Percentiles rank a stretch among this genome's conserved stretches.
Conservation (phyloP, 2,113 vertebrate species). For the Paedocypris sp. region DNA sequence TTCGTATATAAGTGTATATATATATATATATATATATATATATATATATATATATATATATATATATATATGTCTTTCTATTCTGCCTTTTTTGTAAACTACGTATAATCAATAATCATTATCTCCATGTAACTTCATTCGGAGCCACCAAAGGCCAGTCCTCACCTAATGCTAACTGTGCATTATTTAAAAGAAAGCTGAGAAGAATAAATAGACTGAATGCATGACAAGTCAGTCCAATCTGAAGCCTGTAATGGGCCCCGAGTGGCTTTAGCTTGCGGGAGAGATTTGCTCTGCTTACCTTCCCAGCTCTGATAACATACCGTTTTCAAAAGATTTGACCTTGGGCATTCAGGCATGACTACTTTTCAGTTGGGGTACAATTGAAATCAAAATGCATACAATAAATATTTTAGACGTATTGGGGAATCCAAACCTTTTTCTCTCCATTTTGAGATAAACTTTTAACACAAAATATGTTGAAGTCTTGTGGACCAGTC, state of each 20-base stretch:
- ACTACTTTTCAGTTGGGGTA: constrained; percentile 31
- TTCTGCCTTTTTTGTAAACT: background rate
- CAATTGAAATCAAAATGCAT: constrained; percentile 6
- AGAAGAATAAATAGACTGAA: constrained; percentile 50
- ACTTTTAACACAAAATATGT: too few species aligned
- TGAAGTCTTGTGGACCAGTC: too few species aligned
- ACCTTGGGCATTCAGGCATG: constrained; percentile 45
- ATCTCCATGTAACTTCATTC: constrained; percentile 17
- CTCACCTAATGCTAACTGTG: constrained; percentile 45
- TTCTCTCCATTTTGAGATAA: too few species aligned
- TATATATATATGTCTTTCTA: too few species aligned
- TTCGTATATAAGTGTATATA: too few species aligned
- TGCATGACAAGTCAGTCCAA: constrained; percentile 46
- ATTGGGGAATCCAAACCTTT: background rate
- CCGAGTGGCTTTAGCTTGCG: constrained; percentile 38
- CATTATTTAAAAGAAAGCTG: constrained; percentile 57
- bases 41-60: too few species aligned
- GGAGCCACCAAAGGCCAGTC: constrained; percentile 20
- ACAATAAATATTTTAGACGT: constrained; percentile 15
- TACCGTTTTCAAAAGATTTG: constrained; percentile 45
- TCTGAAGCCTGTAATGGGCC: constrained; percentile 46
- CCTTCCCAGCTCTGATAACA: constrained; percentile 38
- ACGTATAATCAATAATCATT: background rate
- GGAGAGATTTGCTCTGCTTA: constrained; percentile 29
- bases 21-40: too few species aligned